These are phyloP conservation scores for Eupristina koningsbergeri DNA, from an alignment of 1,140 invertebrate genomes.

Conservation along the genomic window DNA sequence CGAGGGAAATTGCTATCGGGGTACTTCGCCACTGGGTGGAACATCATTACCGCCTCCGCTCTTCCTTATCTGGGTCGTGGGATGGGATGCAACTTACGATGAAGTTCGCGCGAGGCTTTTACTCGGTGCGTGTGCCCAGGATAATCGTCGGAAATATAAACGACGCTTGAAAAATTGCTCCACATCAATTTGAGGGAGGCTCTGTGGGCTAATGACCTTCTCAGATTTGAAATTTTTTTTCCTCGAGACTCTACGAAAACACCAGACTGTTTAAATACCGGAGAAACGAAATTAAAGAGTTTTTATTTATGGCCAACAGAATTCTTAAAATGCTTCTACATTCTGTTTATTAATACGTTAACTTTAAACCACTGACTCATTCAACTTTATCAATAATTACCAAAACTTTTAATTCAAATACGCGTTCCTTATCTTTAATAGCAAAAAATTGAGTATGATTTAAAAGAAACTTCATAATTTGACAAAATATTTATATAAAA, in stretches of 20 bases:
- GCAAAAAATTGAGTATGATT: too few species aligned
- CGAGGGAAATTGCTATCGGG: constrained; percentile 18
- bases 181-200: background rate
- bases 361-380: too few species aligned
- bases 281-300: background rate
- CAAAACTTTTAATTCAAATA: too few species aligned
- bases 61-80: background rate
- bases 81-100: background rate
- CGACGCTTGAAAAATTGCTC: background rate
- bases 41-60: constrained; percentile 5
- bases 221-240: background rate
- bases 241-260: background rate
- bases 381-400: background rate
- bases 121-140: background rate
- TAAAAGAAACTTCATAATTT: too few species aligned
- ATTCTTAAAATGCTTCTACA: too few species aligned
- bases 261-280: background rate
- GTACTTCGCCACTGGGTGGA: background rate
- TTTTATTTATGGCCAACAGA: too few species aligned
- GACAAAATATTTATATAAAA: too few species aligned
- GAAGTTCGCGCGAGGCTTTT: background rate
- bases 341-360: background rate
- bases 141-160: background rate
- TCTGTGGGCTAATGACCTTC: background rate
- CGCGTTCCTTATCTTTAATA: too few species aligned